Evolutionary conservation across 2,888 invertebrate species (phyloP).

Genomic region (Camponotus fellah): DNA sequence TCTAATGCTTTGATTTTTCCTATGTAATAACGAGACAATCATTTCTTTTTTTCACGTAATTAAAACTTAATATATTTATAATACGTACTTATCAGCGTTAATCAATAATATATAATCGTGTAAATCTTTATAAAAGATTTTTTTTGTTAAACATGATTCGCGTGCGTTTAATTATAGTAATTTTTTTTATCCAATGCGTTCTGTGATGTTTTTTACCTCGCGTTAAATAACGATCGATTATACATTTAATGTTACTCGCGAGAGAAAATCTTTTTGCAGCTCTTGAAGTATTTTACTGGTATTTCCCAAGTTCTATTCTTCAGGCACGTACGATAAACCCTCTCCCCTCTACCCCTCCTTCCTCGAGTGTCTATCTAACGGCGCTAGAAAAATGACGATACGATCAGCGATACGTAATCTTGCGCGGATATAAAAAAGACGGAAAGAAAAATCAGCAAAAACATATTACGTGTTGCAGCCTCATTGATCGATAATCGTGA

Average conservation of each 20-base stretch:
- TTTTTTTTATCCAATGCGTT: neutral
- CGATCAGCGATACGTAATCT: constrained; percentile 42
- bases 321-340: constrained; percentile 10
- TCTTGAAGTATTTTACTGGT: neutral
- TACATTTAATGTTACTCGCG: neutral
- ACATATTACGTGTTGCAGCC: neutral
- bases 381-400: neutral
- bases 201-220: neutral
- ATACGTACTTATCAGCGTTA: neutral
- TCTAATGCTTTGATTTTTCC: neutral
- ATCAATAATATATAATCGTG: constrained; percentile 1
- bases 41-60: neutral
- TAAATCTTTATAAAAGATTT: neutral
- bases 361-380: constrained; percentile 7
- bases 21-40: neutral
- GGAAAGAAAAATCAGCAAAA: neutral
- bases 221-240: constrained; percentile 19
- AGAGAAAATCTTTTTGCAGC: neutral
- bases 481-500: constrained; percentile 10
- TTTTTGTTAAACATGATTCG: neutral
- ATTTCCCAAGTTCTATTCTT: constrained; percentile 30
- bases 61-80: neutral
- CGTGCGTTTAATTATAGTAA: neutral
- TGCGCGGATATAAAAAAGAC: neutral
- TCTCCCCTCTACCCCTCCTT: neutral